Base-by-base conservation (phyloP, 2,797 vertebrate genomes). In the Notolabrus celidotus region DNA sequence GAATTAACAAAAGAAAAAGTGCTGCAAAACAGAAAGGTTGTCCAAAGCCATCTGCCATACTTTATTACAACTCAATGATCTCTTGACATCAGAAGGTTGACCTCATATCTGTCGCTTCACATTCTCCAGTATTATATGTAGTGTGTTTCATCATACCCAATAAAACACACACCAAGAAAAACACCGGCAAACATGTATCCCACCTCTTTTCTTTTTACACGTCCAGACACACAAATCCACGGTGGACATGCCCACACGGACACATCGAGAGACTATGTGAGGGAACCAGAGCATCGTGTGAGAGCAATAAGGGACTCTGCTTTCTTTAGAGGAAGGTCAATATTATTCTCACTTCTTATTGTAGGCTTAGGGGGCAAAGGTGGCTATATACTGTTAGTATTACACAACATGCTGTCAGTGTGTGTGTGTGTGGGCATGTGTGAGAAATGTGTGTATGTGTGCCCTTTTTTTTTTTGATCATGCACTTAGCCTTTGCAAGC, bases 281-380 rank as follows among this genome's bases (percentile, higher is more conserved):
- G 72, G 19, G 85, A 85, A 66, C 29, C 61, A 59, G 64, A 39
- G 22, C 27, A 47, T 50, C 15, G 29, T 72, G 53, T 79, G 64
- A 74, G 76, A 72, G 84, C 76, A 83, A 87, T 90, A 85, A 88
- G 70, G 45, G 27, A 2, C 61, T 29, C 25, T 81, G 84, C 77
- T 87, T 89, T 85, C 82, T 85, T 90, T 86, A 73, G 72, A 49
- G 46, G 46, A 84, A 78, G 82, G 86, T 88, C 87, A 91, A 92
- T 91, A 92, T 91, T 91, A 83, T 89, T 88, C 74, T 76, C 62
- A 71, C 71, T 86, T 83, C 57, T 70, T 68, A 51, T 36, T 38
- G 45, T 63, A 67, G 19, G 62, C 63, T 29, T 38, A 54, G 17
- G 34, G 79, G 82, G 49, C 70, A 87, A 80, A 88, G 87, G 84